Conservation (phyloP, 2,888 invertebrate genomes). For the Erebia ligea region DNA sequence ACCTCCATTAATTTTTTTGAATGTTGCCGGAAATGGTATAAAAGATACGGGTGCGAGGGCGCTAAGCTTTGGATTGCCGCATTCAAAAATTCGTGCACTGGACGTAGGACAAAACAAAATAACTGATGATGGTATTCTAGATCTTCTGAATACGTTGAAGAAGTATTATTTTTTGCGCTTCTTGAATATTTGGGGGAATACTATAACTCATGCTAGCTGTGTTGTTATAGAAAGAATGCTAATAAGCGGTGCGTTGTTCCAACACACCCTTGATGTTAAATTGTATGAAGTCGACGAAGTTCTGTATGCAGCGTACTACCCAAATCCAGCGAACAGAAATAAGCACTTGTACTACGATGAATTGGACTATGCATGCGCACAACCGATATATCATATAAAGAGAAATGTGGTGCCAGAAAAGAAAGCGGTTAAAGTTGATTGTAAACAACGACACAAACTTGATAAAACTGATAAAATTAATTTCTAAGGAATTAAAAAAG, state of each 20-base stretch:
- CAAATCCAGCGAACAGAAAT: constrained; percentile 72
- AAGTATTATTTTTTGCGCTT: constrained; percentile 72
- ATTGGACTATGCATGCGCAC: constrained; percentile 61
- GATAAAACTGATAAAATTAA: constrained; percentile 59
- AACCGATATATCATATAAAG: constrained; percentile 68
- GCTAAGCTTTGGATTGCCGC: constrained; percentile 80
- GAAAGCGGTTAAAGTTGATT: constrained; percentile 60
- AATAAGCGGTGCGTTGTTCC: constrained; percentile 59
- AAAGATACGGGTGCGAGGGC: constrained; percentile 82
- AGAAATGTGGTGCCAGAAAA: constrained; percentile 57
- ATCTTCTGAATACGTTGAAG: constrained; percentile 81
- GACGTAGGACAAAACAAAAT: constrained; percentile 84
- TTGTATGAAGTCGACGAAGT: constrained; percentile 65
- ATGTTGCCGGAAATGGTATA: constrained; percentile 83
- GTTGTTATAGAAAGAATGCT: constrained; percentile 68
- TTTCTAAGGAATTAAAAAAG: constrained; percentile 46
- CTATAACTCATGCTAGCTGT: constrained; percentile 67
- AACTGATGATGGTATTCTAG: constrained; percentile 76
- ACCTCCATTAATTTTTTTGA: constrained; percentile 77
- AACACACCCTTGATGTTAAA: constrained; percentile 67
- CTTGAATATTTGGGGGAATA: constrained; percentile 73
- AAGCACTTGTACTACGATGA: constrained; percentile 83
- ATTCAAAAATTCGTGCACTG: constrained; percentile 81
- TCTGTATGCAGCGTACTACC: constrained; percentile 66
- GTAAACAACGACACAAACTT: constrained; percentile 62